A percentile compares a stretch with the other conserved stretches of the same genome.
phyloP scores from a whole-genome alignment of 2,888 invertebrate species.

The Coelopa pilipes region DNA sequence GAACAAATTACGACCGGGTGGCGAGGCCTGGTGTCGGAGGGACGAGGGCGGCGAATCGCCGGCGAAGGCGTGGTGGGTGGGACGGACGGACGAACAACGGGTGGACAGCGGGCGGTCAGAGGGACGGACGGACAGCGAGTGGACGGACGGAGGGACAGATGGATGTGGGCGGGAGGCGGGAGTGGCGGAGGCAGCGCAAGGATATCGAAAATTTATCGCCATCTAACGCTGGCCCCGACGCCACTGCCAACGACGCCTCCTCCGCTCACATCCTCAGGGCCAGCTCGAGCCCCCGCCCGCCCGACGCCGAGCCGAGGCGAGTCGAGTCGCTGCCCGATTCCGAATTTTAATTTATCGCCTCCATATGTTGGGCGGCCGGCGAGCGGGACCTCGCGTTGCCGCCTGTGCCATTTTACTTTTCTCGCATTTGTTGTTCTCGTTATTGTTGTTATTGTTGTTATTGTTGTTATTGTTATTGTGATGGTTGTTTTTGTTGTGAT shows the following conservation, averaged over 20 bases:
- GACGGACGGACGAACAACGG: too few species aligned
- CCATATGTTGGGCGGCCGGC: conserved; percentile 53
- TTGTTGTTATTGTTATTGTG: too few species aligned
- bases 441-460: too few species aligned
- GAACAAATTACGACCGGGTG: too few species aligned
- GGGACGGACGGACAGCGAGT: background rate
- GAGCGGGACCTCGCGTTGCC: conserved; percentile 31
- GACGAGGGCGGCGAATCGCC: too few species aligned
- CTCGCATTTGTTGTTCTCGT: too few species aligned
- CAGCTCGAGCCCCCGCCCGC: too few species aligned
- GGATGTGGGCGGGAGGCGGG: conserved; percentile 14
- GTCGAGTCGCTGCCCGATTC: conserved; percentile 19
- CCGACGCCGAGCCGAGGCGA: background rate
- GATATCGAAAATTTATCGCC: conserved; percentile 36
- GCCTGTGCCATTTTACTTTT: too few species aligned
- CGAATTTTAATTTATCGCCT: conserved; percentile 66
- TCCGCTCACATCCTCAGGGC: too few species aligned
- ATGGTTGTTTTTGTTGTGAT: background rate
- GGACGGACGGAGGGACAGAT: background rate
- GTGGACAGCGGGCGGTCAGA: background rate
- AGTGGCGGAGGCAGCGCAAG: conserved; percentile 8
- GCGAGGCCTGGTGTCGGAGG: too few species aligned
- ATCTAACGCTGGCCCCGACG: conserved; percentile 25
- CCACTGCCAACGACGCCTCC: too few species aligned
- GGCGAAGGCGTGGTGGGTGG: too few species aligned